Evolutionary conservation across 2,113 vertebrate genomes (phyloP).

Genomic region (Pipra filicauda): DNA sequence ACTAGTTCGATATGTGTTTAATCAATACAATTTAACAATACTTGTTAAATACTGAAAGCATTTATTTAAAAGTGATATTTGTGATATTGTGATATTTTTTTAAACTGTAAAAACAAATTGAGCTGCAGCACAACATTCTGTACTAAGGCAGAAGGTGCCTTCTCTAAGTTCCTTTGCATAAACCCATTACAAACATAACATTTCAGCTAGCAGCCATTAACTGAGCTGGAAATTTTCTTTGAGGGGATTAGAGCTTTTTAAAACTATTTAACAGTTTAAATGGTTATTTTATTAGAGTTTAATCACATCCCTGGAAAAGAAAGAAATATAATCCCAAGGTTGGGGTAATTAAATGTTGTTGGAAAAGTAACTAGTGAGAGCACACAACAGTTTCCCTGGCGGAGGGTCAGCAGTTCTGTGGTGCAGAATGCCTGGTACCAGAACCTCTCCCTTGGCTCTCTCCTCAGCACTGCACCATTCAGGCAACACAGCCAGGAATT

Average conservation of each 20-base stretch:
- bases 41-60: neutral
- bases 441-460: fast-evolving
- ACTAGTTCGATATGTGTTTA: neutral
- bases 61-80: neutral
- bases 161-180: conserved; percentile 24
- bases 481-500: neutral
- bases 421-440: neutral
- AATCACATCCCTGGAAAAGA: conserved; percentile 5
- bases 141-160: neutral
- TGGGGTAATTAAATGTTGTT: neutral
- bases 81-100: neutral
- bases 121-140: neutral
- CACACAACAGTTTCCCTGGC: neutral
- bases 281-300: conserved; percentile 28
- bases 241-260: conserved; percentile 50
- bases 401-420: neutral
- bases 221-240: neutral
- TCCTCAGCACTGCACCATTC: neutral
- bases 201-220: conserved; percentile 24
- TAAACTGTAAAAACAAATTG: neutral
- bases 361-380: neutral
- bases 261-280: conserved; percentile 9
- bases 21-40: neutral
- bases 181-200: neutral
- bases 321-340: neutral